Evolutionary conservation across 2,797 vertebrate species (phyloP), one percentile per base, ranked within the genome.

Genomic region (Buphagus erythrorhynchus): DNA sequence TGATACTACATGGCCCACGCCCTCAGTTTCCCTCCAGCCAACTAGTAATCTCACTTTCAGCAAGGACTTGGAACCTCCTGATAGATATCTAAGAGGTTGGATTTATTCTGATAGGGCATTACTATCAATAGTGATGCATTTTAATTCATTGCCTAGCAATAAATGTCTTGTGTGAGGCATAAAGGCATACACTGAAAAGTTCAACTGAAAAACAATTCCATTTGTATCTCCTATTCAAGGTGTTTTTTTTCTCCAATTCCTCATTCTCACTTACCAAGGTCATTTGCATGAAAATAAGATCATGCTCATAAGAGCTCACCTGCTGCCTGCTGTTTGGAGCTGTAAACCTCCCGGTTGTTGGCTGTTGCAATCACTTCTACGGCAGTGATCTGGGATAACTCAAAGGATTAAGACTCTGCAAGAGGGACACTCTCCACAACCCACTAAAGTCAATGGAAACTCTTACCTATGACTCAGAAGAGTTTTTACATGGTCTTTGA

Each of bases 231-330:
- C 52, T 92, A 52, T 94, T 85, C 76, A 86, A 86, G 43, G 29
- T 74, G 54, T 2, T 77, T 95, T 88, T 93, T 92, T 59, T 10
- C 59, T 72, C 36, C 6, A 3, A 62, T 68, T 95, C 46, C 59
- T 96, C 92, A 86, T 93, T 96, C 95, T 97, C 94, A 91, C 82
- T 96, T 96, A 97, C 72, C 45, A 68, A 94, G 78, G 83, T 86
- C 40, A 97, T 97, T 97, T 97, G 94, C 95, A 97, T 97, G 90
- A 97, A 95, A 97, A 97, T 94, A 94, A 94, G 83, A 77, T 94
- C 87, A 87, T 86, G 80, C 82, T 93, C 65, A 18, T 84, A 93
- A 93, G 72, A 95, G 87, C 74, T 97, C 93, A 96, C 95, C 93
- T 95, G 80, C 95, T 96, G 94, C 84, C 90, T 94, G 89, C 91